Base-by-base conservation (phyloP, 2,888 invertebrate species). In the Autographa pulchrina region DNA sequence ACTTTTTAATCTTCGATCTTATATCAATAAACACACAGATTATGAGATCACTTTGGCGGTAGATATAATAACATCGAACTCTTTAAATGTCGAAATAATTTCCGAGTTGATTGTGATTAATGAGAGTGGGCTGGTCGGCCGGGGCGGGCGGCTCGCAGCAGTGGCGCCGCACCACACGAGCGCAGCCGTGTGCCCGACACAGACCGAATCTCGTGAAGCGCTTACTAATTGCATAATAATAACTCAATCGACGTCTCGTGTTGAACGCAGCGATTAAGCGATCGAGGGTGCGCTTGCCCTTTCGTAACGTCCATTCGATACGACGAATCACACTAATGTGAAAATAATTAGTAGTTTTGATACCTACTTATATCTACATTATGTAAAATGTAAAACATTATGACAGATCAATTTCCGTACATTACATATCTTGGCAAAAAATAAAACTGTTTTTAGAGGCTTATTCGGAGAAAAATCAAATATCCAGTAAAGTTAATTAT, bases 91-190 rank as follows among this genome's bases (percentile, higher is more conserved):
- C 92, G 90, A 91, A 94, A 94, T 94, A 94, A 95, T 96, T 94
- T 92, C 90, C 82, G 78, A 89, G 93, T 91, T 94, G 95, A 96
- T 95, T 94, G 94, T 96, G 95, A 96, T 96, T 94, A 95, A 96
- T 95, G 95, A 92, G 86, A 86, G 90, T 87, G 88, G 85, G 81
- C 80, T 85, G 84, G 65, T 16, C 67, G 75, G 74, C 75, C 76
- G 79, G 77, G 83, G 87, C 85, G 82, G 75, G 41, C 41, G 77
- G 81, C 61, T 85, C 85, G 89, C 88, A 86, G 88, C 91, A 87
- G 88, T 92, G 93, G 92, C 93, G 93, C 92, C 93, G 77, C 70
- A 41, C 38, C 70, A 63, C 74, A 67, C 75, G 72, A 77, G 77
- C 72, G 69, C 80, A 74, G 69, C 79, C 84, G 75, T 68, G 70